Evolutionary conservation across 2,113 vertebrate species (phyloP).

Genomic region (Phylloscopus trochilus): DNA sequence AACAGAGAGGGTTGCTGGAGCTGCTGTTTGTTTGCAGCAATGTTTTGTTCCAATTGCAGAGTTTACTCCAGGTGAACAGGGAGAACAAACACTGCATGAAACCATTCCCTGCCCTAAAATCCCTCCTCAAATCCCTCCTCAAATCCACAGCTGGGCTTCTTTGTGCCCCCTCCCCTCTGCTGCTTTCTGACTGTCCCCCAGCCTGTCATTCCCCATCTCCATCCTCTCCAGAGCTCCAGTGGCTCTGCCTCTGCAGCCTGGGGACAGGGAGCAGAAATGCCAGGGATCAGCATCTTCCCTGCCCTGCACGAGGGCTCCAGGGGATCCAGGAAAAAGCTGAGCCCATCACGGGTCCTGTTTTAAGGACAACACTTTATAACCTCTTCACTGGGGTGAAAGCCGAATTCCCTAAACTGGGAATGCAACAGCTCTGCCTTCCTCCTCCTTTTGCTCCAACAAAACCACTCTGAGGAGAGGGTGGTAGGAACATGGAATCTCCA

Average conservation of each 20-base stretch:
- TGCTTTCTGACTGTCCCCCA: neutral
- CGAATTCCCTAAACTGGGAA: neutral
- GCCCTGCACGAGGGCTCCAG: fast-evolving
- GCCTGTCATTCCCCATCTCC: neutral
- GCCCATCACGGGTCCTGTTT: neutral
- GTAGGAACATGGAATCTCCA: neutral
- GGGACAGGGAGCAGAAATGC: neutral
- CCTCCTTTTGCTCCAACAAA: neutral
- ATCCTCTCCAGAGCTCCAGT: neutral
- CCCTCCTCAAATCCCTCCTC: neutral
- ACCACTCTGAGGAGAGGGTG: neutral
- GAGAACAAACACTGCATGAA: neutral
- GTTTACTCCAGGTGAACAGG: neutral
- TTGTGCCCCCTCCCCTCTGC: neutral
- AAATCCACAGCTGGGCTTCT: neutral
- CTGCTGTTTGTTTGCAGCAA: neutral
- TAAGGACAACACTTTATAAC: neutral
- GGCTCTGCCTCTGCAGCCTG: neutral
- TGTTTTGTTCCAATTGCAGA: neutral
- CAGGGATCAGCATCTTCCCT: neutral
- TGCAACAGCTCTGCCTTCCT: neutral
- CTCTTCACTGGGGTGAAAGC: neutral
- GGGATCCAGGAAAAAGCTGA: neutral
- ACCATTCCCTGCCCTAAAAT: neutral
- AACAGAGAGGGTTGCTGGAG: neutral